Evolutionary conservation across 2,888 invertebrate genomes (phyloP).

Genomic region (Acanthococcus lagerstroemiae): DNA sequence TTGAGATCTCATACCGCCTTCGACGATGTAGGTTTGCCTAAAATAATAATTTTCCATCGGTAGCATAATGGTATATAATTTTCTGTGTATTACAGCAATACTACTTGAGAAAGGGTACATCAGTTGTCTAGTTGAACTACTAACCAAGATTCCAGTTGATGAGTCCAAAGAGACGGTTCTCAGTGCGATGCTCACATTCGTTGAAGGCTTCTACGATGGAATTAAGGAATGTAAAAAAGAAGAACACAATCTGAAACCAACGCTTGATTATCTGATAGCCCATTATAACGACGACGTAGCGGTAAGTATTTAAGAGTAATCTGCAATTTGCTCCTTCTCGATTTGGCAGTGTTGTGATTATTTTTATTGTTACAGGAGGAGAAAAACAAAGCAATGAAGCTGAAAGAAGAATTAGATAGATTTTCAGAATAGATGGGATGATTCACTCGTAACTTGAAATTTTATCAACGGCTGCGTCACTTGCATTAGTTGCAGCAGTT

Average conservation of each 20-base stretch:
- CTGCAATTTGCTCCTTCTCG: not conserved
- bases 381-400: slow-evolving; percentile 19
- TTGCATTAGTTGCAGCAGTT: no score
- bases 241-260: slow-evolving; percentile 15
- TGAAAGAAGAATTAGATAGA: slow-evolving; percentile 22
- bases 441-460: no score
- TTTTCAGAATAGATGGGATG: no score
- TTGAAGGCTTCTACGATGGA: slow-evolving; percentile 20
- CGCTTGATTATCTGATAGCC: slow-evolving; percentile 10
- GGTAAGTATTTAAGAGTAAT: slow-evolving; percentile 4
- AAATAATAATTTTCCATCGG: no score
- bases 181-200: slow-evolving; percentile 13
- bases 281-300: slow-evolving; percentile 13
- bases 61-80: no score
- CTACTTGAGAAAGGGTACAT: slow-evolving; percentile 16
- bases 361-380: slow-evolving; percentile 11
- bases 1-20: no score
- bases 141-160: slow-evolving; percentile 13
- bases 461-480: no score
- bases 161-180: slow-evolving; percentile 26
- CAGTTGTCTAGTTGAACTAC: slow-evolving; percentile 11
- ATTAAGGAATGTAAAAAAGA: slow-evolving; percentile 21
- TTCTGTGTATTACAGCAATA: slow-evolving; percentile 5
- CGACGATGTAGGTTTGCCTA: no score
- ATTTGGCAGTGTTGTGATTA: not conserved